Percentiles rank a stretch among this genome's conserved stretches.
These are phyloP conservation scores for Sphyrna mokarran DNA, from an alignment of 2,113 vertebrate species.

Conservation along the genomic window DNA sequence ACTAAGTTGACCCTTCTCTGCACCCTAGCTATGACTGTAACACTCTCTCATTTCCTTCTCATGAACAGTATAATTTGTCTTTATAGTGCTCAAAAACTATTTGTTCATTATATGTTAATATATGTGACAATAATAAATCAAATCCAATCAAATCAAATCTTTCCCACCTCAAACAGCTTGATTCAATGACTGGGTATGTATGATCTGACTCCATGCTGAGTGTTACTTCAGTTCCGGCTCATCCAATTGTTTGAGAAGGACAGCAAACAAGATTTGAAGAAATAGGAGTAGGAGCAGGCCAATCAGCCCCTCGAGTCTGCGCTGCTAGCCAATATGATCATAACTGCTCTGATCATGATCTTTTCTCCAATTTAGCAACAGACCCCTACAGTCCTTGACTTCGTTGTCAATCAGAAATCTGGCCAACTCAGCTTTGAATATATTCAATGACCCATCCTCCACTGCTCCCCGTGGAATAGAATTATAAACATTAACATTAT, in stretches of 20 bases:
- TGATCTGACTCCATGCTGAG: no score
- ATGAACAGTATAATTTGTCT: no score
- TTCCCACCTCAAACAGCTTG: background rate
- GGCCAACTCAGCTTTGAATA: background rate
- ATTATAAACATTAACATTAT: background rate
- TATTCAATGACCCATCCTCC: background rate
- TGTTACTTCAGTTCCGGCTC: no score
- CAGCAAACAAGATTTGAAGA: background rate
- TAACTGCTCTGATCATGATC: background rate
- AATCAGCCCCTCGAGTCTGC: background rate
- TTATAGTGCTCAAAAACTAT: no score
- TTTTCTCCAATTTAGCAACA: background rate
- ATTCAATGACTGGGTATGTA: background rate
- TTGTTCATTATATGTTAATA: no score
- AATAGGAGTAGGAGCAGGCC: background rate
- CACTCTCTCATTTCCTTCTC: no score
- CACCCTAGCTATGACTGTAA: no score
- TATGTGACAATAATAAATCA: no score
- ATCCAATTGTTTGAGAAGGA: no score
- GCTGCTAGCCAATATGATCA: background rate
- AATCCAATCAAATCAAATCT: no score
- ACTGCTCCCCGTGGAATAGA: background rate
- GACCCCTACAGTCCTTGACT: background rate
- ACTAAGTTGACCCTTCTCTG: no score
- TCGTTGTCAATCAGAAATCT: background rate